Base-by-base conservation (phyloP, 2,888 invertebrate genomes). In the Apodemia duryi region DNA sequence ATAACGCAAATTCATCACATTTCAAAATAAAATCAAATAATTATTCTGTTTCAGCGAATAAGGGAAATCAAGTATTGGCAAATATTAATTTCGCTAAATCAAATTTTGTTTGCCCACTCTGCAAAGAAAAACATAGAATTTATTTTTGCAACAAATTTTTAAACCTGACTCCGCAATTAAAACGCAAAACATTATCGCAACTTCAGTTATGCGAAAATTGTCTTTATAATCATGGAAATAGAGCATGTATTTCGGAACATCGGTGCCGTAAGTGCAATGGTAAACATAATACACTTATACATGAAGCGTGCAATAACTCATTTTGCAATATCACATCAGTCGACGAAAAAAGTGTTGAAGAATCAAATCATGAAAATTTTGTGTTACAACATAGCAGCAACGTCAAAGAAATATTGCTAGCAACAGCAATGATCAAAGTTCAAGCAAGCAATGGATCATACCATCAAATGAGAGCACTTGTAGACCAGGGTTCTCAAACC, bases 211-310 rank as follows among this genome's bases (percentile, higher is more conserved):
- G 51, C 51, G 6, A 51, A 51, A 51, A 51, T 6, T 51, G 51
- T n/a, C 51, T 51, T n/a, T 21, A 51, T 7, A 2, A 6, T 2
- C 51, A 51, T 43, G 21, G 43, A 3, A 11, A 11, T 38, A 62
- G 13, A 1, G 32, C 29, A 46, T 63, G 51, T 63, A 63, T 29
- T 63, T 63, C 51, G 9, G 63, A 51, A 51, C 21, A 63, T 28
- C 29, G 63, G 46, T 49, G 51, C n/a, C 32, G 29, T 10, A 29
- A 63, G 49, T 63, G 51, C 46, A 63, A 63, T 13, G 49, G 2
- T 46, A 51, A 46, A 13, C 63, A 63, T 32, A 32, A 63, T 51
- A 63, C 63, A n/a, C 29, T 63, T 63, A 6, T 63, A 13, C 63
- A 63, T 51, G 63, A 63, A 13, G 51, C 63, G 11, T 63, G 5